Base-by-base conservation (phyloP, 1,140 invertebrate species). In the Periplaneta americana region DNA sequence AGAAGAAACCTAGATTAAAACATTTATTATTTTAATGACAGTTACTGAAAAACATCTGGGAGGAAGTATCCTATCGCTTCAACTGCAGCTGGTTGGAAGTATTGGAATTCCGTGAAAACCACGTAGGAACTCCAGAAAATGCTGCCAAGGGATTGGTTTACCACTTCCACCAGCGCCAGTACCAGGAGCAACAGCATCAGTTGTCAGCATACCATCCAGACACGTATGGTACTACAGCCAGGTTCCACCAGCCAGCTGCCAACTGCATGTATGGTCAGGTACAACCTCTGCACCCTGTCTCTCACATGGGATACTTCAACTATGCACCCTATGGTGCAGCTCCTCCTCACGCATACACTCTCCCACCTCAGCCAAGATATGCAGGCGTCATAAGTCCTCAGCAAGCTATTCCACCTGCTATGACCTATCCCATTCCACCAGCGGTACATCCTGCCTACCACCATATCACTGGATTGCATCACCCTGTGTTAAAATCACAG, bases 41-140 rank as follows among this genome's bases (percentile, higher is more conserved):
- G 89, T 89, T 91, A 36, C 84, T 91, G 81, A 86, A 90, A 83
- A 86, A 86, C 22, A 90, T 94, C 82, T 93, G 91, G 89, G 91
- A 92, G 85, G 89, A 89, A 66, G 89, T 93, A 3, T 88, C 90
- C 33, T 11, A 86, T 87, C 81, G 88, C 86, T 90, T 88, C 81
- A 88, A 88, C 32, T 87, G 92, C 80, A 90, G 90, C 3, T 95
- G 93, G 92, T 84, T 91, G 32, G 93, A 95, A 81, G 91, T 95
- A 11, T 86, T 93, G 79, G 89, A 92, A 75, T 92, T 93, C 86
- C 89, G 94, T 2, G 91, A 93, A 84, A 90, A 88, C 33, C 89
- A 93, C 82, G 88, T 92, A n/a, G 91, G 94, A 81, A 89, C 89
- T 75, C 87, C 91, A 3, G 91, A 93, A 39, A 87, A 89, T 83